A percentile compares a stretch with the other conserved stretches of the same genome.
Evolutionary conservation across 2,797 vertebrate genomes (phyloP).

Genomic region (Bradypodion ventrale): DNA sequence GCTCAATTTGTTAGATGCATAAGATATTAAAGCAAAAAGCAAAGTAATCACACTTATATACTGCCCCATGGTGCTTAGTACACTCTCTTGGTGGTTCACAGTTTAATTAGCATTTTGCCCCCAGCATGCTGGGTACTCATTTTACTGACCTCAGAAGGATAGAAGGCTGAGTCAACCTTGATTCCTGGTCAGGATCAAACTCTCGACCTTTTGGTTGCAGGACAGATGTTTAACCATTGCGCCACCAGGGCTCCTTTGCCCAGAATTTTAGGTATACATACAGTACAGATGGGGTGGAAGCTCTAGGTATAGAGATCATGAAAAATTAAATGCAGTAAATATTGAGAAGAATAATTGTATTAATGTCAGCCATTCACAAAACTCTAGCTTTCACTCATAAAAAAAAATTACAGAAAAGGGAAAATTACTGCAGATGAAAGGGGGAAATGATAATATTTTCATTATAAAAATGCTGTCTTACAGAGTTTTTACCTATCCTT

Average conservation of each 20-base stretch:
- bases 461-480: constrained; percentile 59
- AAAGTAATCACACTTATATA: too few species aligned
- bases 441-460: not conserved
- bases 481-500: constrained; percentile 94
- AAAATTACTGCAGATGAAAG: not conserved
- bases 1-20: not conserved
- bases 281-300: not conserved
- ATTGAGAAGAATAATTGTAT: not conserved
- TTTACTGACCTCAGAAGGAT: too few species aligned
- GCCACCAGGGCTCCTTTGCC: too few species aligned
- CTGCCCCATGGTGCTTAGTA: too few species aligned
- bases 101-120: too few species aligned
- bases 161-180: too few species aligned
- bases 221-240: too few species aligned
- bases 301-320: not conserved
- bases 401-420: not conserved
- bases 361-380: not conserved
- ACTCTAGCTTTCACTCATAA: not conserved
- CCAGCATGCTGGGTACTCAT: too few species aligned
- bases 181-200: too few species aligned
- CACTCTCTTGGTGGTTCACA: too few species aligned
- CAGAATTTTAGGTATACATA: not conserved
- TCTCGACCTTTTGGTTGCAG: too few species aligned
- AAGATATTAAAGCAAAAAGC: too few species aligned
- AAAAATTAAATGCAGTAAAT: not conserved